Evolutionary conservation across 2,888 invertebrate species (phyloP).

Genomic region (Caenorhabditis becei): DNA sequence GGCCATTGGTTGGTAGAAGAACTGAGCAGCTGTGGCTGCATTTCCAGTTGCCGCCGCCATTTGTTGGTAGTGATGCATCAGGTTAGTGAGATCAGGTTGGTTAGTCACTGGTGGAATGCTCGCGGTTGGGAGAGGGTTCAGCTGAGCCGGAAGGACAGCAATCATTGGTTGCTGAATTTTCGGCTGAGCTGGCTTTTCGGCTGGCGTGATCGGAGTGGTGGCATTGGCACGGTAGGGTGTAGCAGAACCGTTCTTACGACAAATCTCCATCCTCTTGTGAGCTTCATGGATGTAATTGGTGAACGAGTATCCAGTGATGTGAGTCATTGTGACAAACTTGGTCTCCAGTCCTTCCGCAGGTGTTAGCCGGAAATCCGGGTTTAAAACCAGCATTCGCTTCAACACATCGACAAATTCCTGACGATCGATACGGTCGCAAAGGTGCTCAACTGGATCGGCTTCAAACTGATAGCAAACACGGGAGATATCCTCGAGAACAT

Average conservation of each 20-base stretch:
- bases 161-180: slow-evolving; percentile 45
- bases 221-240: slow-evolving; percentile 50
- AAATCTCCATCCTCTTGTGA: slow-evolving; percentile 78
- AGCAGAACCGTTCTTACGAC: slow-evolving; percentile 46
- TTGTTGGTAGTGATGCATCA: slow-evolving; percentile 65
- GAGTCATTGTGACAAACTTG: slow-evolving; percentile 78
- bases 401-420: slow-evolving; percentile 97
- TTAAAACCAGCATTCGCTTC: slow-evolving; percentile 98
- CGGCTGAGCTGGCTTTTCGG: slow-evolving; percentile 24
- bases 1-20: slow-evolving; percentile 77
- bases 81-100: slow-evolving; percentile 58
- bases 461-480: slow-evolving; percentile 80
- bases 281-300: slow-evolving; percentile 48
- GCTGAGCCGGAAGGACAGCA: slow-evolving; percentile 32
- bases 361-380: slow-evolving; percentile 94
- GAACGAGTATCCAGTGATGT: slow-evolving; percentile 69
- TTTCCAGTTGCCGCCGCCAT: slow-evolving; percentile 59
- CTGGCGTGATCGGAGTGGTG: slow-evolving; percentile 57
- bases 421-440: slow-evolving; percentile 97
- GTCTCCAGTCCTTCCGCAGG: slow-evolving; percentile 84
- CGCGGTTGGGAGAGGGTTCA: slow-evolving; percentile 26
- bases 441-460: slow-evolving; percentile 92
- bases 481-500: slow-evolving; percentile 96
- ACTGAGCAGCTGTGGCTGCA: slow-evolving; percentile 71
- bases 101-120: slow-evolving; percentile 19